A percentile compares a stretch with the other conserved stretches of the same genome.
phyloP scores from a whole-genome alignment of 1,140 invertebrate species.

The Phymorhynchus buccinoides region DNA sequence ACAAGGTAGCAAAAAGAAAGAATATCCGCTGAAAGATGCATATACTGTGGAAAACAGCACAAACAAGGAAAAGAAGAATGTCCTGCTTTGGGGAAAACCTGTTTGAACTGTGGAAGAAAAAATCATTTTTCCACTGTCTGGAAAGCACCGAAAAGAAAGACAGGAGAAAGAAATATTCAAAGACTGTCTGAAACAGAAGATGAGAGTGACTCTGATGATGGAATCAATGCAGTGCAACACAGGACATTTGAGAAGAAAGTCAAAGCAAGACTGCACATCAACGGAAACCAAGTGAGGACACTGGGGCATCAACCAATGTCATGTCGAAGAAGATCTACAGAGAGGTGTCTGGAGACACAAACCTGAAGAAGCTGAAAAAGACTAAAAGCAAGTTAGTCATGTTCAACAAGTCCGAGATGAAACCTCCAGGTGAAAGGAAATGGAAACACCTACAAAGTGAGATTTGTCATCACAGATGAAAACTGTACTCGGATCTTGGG shows the following conservation, averaged over 20 bases:
- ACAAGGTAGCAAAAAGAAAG: too few species aligned
- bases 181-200: background rate
- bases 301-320: background rate
- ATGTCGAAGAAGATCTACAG: background rate
- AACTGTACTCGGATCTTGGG: background rate
- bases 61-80: too few species aligned
- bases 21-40: too few species aligned
- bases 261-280: background rate
- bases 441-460: slow-evolving; percentile 2
- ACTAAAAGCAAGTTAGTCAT: background rate
- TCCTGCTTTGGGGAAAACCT: too few species aligned
- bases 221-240: too few species aligned
- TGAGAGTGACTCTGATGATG: background rate
- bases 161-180: background rate
- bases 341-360: background rate
- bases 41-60: too few species aligned
- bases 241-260: background rate
- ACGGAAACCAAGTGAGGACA: background rate
- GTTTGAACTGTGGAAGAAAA: too few species aligned
- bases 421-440: background rate
- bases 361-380: background rate
- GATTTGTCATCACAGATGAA: slow-evolving; percentile 3
- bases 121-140: too few species aligned
- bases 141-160: background rate
- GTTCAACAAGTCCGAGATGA: background rate